Percentiles rank a stretch among this genome's conserved stretches.
Conservation (phyloP, 2,113 vertebrate species). For the Perognathus longimembris region DNA sequence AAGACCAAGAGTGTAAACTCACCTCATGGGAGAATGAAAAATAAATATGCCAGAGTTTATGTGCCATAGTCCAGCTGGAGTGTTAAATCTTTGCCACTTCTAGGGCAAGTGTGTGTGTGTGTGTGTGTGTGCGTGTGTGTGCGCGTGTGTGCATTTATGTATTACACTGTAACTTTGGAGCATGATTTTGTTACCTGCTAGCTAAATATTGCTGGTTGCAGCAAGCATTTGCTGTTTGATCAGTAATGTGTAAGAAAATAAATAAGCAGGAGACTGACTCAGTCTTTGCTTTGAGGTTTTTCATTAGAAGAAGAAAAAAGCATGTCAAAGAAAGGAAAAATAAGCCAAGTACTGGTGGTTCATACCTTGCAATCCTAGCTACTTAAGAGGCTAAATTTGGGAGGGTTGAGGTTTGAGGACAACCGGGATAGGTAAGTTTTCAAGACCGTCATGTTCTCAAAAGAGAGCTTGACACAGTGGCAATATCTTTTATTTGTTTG, state of each 20-base stretch:
- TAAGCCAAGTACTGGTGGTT: too few relatives aligned
- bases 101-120: background rate
- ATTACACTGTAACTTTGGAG: background rate
- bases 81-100: conserved; percentile 20
- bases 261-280: background rate
- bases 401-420: too few relatives aligned
- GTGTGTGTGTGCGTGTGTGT: background rate
- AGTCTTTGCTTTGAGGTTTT: background rate
- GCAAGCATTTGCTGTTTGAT: conserved; percentile 29
- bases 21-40: conserved; percentile 35
- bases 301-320: conserved; percentile 22
- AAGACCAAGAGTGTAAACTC: background rate
- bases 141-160: background rate
- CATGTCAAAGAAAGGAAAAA: conserved; percentile 27
- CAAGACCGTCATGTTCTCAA: too few relatives aligned
- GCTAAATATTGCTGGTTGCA: background rate
- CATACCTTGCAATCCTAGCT: too few relatives aligned
- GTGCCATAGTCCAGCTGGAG: background rate
- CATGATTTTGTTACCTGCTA: conserved; percentile 18
- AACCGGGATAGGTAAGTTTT: too few relatives aligned
- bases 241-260: conserved; percentile 8
- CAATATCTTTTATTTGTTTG: too few relatives aligned
- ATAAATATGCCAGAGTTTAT: background rate
- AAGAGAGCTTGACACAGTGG: too few relatives aligned
- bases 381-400: too few relatives aligned